These are phyloP conservation scores for Anguilla megastoma DNA, from an alignment of 2,797 vertebrate genomes.

Conservation along the genomic window DNA sequence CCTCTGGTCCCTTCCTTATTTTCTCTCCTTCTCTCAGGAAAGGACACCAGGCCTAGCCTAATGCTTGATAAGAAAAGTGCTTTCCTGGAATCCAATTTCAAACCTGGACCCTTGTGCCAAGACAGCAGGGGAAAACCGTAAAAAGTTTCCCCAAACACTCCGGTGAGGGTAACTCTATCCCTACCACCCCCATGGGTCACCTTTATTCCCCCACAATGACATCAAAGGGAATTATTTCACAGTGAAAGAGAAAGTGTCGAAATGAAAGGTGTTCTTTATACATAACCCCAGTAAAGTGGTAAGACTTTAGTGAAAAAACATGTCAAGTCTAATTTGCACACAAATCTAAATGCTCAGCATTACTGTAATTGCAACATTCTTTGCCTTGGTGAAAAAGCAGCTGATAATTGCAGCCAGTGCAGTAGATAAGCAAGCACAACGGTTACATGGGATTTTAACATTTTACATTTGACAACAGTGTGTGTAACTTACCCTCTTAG, in stretches of 20 bases:
- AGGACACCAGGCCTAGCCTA: slow-evolving; percentile 43
- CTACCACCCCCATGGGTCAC: slow-evolving; percentile 49
- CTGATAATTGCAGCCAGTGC: background rate
- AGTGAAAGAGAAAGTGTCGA: background rate
- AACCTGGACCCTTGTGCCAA: slow-evolving; percentile 50
- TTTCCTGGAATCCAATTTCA: slow-evolving; percentile 67
- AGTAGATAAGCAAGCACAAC: background rate
- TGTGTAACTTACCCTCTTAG: background rate
- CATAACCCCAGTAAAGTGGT: background rate
- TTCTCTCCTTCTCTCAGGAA: slow-evolving; percentile 47
- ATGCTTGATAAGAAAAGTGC: slow-evolving; percentile 53
- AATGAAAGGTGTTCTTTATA: background rate
- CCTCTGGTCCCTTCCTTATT: slow-evolving; percentile 46
- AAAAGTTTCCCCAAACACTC: slow-evolving; percentile 36
- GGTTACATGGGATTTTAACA: background rate
- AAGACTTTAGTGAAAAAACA: background rate
- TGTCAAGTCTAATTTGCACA: background rate
- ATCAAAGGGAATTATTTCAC: slow-evolving; percentile 48
- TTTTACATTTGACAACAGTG: background rate
- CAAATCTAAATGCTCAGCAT: background rate
- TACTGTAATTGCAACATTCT: background rate
- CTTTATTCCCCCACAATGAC: slow-evolving; percentile 37
- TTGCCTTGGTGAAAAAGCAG: background rate
- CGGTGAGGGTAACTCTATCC: slow-evolving; percentile 58
- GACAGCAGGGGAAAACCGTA: slow-evolving; percentile 57